Conservation (phyloP, 2,888 invertebrate genomes). For the Galerucella nymphaeae region DNA sequence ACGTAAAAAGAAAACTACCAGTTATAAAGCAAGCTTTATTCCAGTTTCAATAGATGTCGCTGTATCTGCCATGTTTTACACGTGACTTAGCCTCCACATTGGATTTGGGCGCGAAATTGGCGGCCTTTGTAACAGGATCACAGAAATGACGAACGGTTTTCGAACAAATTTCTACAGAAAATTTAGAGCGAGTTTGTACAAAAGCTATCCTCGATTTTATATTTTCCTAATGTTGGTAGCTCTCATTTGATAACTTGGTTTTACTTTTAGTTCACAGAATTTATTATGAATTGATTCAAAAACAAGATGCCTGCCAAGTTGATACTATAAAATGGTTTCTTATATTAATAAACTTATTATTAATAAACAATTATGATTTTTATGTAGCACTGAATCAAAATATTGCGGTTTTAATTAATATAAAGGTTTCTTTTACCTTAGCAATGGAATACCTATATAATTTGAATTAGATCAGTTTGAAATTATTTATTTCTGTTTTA, state of each 20-base stretch:
- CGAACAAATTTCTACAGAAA: slow-evolving; percentile 4
- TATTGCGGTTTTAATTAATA: no score
- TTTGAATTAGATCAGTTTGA: no score
- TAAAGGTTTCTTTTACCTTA: no score
- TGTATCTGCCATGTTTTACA: slow-evolving; percentile 2
- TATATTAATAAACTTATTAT: no score
- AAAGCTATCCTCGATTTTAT: slow-evolving; percentile 31
- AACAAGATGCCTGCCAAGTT: no score
- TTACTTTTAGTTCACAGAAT: neutral
- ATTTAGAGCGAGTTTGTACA: neutral
- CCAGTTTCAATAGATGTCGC: slow-evolving; percentile 19
- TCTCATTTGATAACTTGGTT: slow-evolving; percentile 61
- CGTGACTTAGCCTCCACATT: slow-evolving; percentile 27
- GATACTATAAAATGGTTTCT: no score
- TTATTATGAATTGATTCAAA: neutral
- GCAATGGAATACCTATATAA: no score
- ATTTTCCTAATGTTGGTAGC: slow-evolving; percentile 48
- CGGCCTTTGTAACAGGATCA: slow-evolving; percentile 48
- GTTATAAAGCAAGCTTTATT: no score
- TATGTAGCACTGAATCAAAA: no score
- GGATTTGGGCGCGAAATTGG: slow-evolving; percentile 54
- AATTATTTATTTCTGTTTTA: no score
- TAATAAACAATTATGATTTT: no score
- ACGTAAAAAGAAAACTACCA: no score
- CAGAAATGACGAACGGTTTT: slow-evolving; percentile 39